Evolutionary conservation across 2,113 vertebrate species (phyloP), one percentile per base, ranked within the genome.

Genomic region (Heloderma charlesbogerti): DNA sequence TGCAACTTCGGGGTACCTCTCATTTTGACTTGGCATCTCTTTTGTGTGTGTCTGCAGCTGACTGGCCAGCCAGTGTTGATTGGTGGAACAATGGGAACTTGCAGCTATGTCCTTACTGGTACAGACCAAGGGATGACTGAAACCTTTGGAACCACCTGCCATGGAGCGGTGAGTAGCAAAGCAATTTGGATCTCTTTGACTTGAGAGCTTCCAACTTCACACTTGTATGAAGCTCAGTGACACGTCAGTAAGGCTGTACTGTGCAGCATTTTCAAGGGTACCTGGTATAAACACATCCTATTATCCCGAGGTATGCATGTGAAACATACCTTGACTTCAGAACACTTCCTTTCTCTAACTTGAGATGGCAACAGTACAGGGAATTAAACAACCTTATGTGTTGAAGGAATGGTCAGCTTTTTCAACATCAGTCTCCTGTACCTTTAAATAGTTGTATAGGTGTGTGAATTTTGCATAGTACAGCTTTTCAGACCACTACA

Each of bases 71-170:
- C 99, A 0, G 99, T 99, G 75, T 95, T 99, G 93, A 99, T 99
- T 0, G 99, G 99, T 0, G 99, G 99, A 69, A 99, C 99, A 6
- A 99, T 99, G 99, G 99, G 99, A 67, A 99, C 99, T 89, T 99
- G 99, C 91, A 99, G 99, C 91, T 99, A 99, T 0, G 99, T 99
- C 89, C 97, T 99, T 72, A 99, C 99, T 0, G 99, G 99, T 77
- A 99, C 99, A 0, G 98, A 99, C 1, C 98, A 99, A 88, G 99
- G 99, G 93, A 99, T 99, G 99, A 99, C 98, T 0, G 99, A 99
- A 95, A 99, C 99, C 2, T 99, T 99, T 0, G 99, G 99, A 66
- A 99, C 99, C 92, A 99, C 99, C 77, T 99, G 99, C 78, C 99
- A 99, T 10, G 99, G 99, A 92, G 99, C 99, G 92, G 99, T 99